Percentiles rank a stretch among this genome's conserved stretches.
These are phyloP conservation scores for Enteromius radiatus DNA, from an alignment of 2,797 vertebrate genomes.

Conservation along the genomic window DNA sequence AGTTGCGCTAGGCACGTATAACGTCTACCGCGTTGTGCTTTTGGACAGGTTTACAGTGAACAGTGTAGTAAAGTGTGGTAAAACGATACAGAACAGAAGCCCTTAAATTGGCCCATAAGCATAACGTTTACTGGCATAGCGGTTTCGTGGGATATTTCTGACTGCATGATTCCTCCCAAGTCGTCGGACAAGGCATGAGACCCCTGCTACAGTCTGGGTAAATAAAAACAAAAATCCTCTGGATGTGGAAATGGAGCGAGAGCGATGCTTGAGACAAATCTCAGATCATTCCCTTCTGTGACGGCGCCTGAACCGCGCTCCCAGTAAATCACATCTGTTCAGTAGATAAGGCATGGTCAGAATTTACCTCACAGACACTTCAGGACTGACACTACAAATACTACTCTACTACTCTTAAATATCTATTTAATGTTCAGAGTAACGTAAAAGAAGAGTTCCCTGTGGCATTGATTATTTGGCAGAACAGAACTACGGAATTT, in stretches of 20 bases:
- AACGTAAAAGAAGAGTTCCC: conserved; percentile 64
- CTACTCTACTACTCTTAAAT: conserved; percentile 57
- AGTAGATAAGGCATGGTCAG: conserved; percentile 60
- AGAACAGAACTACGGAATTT: conserved; percentile 66
- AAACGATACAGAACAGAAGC: conserved; percentile 58
- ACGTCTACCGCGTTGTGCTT: conserved; percentile 62
- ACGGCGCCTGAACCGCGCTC: conserved; percentile 42
- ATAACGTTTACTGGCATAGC: conserved; percentile 52
- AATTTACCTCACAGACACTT: conserved; percentile 54
- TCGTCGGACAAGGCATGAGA: conserved; percentile 31
- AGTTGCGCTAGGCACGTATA: conserved; percentile 36
- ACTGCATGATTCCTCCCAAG: conserved; percentile 32
- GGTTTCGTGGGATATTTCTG: conserved; percentile 48
- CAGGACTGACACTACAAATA: conserved; percentile 62
- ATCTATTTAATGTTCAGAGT: conserved; percentile 54
- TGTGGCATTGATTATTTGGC: conserved; percentile 71
- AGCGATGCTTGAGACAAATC: conserved; percentile 6
- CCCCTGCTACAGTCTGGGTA: conserved; percentile 43
- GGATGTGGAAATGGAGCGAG: conserved; percentile 9
- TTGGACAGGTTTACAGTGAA: conserved; percentile 50
- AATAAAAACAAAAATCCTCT: conserved; percentile 3
- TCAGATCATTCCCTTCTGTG: conserved; percentile 37
- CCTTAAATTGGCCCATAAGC: conserved; percentile 62
- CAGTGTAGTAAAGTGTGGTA: conserved; percentile 50
- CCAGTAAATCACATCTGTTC: conserved; percentile 44